phyloP scores from a whole-genome alignment of 64 coral and sea anemone species.

The Dendrophyllia cribrosa region DNA sequence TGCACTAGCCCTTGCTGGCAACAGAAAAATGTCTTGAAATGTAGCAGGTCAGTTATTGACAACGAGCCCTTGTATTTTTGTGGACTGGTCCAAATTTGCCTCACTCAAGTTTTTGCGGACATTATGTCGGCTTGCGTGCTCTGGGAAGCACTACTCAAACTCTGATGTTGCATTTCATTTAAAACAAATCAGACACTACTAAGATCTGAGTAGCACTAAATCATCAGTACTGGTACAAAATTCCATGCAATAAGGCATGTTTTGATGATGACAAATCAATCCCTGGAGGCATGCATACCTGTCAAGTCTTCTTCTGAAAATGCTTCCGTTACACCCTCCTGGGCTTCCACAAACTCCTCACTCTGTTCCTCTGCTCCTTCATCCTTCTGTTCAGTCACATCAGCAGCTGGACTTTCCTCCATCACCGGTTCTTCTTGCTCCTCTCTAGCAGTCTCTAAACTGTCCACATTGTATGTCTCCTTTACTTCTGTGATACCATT shows the following conservation, averaged over 20 bases:
- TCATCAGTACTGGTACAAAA: background rate
- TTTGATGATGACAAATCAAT: background rate
- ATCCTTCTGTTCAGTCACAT: background rate
- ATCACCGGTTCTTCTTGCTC: background rate
- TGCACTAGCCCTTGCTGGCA: too few species aligned
- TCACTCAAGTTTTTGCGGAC: too few species aligned
- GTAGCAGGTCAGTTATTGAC: too few species aligned
- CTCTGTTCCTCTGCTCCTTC: background rate
- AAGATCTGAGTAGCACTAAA: background rate
- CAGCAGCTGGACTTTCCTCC: background rate
- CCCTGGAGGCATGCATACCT: background rate
- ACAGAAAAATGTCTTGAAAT: too few species aligned
- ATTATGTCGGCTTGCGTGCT: too few species aligned
- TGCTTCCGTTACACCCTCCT: constrained; percentile 7
- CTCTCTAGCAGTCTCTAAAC: background rate
- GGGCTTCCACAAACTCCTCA: background rate
- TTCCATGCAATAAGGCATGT: background rate
- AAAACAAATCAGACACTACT: background rate
- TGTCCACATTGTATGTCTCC: background rate
- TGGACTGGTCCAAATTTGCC: too few species aligned
- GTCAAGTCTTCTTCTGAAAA: constrained; percentile 43
- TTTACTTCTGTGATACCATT: background rate
- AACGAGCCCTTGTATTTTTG: too few species aligned
- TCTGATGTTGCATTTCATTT: background rate
- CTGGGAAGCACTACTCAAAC: background rate